A percentile compares a stretch with the other conserved stretches of the same genome.
Evolutionary conservation across 2,113 vertebrate genomes (phyloP).

Genomic region (Brachyistius frenatus): DNA sequence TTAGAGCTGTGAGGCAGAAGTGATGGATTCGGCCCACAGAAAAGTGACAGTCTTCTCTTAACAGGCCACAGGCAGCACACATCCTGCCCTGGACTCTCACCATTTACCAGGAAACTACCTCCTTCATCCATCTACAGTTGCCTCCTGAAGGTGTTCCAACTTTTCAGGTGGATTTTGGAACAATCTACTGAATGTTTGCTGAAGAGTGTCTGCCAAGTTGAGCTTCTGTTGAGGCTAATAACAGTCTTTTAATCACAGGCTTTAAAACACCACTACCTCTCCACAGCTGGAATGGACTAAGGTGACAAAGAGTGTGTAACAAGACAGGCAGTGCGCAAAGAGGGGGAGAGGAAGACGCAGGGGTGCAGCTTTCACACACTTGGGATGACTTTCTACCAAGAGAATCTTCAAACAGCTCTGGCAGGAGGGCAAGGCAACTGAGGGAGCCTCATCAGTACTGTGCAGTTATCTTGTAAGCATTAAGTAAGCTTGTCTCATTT

Average conservation of each 20-base stretch:
- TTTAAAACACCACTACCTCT: slow-evolving; percentile 44
- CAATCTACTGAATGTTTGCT: slow-evolving; percentile 33
- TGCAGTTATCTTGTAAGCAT: slow-evolving; percentile 72
- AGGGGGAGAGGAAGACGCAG: slow-evolving; percentile 36
- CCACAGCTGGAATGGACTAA: slow-evolving; percentile 69
- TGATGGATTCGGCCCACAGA: slow-evolving; percentile 79
- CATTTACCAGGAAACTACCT: slow-evolving; percentile 52
- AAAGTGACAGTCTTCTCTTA: slow-evolving; percentile 73
- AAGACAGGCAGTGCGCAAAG: slow-evolving; percentile 30
- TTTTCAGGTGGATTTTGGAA: slow-evolving; percentile 50
- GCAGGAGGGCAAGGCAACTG: slow-evolving; percentile 73
- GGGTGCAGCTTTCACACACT: slow-evolving; percentile 50
- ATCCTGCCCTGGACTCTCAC: slow-evolving; percentile 63
- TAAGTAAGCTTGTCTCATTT: background rate
- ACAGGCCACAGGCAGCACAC: slow-evolving; percentile 66
- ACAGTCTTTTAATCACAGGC: slow-evolving; percentile 56
- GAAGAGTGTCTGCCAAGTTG: slow-evolving; percentile 41
- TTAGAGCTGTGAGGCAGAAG: slow-evolving; percentile 75
- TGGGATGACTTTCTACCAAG: slow-evolving; percentile 79
- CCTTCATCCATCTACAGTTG: slow-evolving; percentile 31
- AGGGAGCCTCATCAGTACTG: slow-evolving; percentile 76
- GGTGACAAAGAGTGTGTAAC: slow-evolving; percentile 60
- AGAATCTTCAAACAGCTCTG: slow-evolving; percentile 62
- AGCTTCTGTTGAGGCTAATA: slow-evolving; percentile 40
- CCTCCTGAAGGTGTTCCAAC: slow-evolving; percentile 24